Evolutionary conservation across 2,113 vertebrate species (phyloP).

Genomic region (Scopus umbretta): DNA sequence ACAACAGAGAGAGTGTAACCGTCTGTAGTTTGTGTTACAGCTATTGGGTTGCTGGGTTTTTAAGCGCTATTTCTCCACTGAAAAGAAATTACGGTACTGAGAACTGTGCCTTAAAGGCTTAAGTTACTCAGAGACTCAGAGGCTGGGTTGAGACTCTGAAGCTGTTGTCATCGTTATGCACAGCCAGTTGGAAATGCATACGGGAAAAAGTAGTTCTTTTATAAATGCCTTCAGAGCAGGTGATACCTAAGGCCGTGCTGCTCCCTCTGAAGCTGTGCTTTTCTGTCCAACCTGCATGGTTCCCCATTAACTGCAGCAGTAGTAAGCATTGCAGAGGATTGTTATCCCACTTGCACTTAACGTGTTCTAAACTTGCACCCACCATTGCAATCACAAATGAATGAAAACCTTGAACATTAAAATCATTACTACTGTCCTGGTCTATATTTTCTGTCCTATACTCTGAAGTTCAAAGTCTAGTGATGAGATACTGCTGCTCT

Average conservation of each 20-base stretch:
- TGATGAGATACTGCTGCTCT: not conserved
- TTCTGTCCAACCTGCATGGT: fast-evolving
- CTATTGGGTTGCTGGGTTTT: not conserved
- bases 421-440: not conserved
- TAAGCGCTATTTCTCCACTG: not conserved
- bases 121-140: not conserved
- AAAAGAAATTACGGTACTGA: not conserved
- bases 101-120: not conserved
- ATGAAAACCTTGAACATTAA: not conserved
- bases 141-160: not conserved
- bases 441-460: not conserved
- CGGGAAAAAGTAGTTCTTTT: not conserved
- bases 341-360: not conserved
- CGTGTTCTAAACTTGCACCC: not conserved
- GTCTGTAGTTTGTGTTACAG: not conserved
- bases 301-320: not conserved
- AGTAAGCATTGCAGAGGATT: not conserved
- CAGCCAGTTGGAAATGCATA: not conserved
- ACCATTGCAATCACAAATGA: not conserved
- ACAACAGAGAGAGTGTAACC: fast-evolving
- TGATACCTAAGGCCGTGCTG: not conserved
- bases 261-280: not conserved
- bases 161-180: not conserved
- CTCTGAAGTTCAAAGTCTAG: not conserved
- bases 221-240: not conserved